Base-by-base conservation (phyloP, 2,888 invertebrate species). In the Melieria picta region DNA sequence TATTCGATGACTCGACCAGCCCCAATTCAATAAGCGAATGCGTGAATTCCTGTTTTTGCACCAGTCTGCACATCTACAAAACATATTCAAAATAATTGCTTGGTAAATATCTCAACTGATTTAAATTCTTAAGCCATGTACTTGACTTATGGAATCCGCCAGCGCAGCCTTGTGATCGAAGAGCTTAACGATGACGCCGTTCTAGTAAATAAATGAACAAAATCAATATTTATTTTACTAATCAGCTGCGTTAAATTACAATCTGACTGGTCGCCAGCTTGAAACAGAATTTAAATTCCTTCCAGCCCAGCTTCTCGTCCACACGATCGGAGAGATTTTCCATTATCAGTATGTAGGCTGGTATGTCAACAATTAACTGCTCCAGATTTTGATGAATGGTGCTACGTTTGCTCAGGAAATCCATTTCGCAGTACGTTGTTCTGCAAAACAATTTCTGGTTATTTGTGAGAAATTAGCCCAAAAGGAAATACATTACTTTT, bases 251-350 rank as follows among this genome's bases (percentile, higher is more conserved):
- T 43, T 7, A 7, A 87, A 89, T 88, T 86, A 91, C 92, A 78
- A 91, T 90, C 90, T 91, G 91, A 75, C 91, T 91, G 43, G 90
- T 90, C 45, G 89, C 90, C 60, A 90, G 86, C 85, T 90, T 90
- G 77, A 91, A 90, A 78, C 90, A 90, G 82, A 90, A 90, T 79
- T 90, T 90, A 80, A 90, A 90, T 78, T 90, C 90, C 70, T 89
- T 88, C 89, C 90, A 90, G 73, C 90, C 90, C 69, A 90, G 84
- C 79, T 90, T 89, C 74, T 91, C 91, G 79, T 91, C 91, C 75
- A 91, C 87, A 16, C 90, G 90, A 74, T 89, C 88, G 63, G 90
- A 89, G 30, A 91, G 86, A 81, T 91, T 91, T 82, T 91, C 91
- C 72, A 91, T 84, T 58, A 90, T 88, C 66, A 89, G 83, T 75